phyloP scores from a whole-genome alignment of 2,113 vertebrate species.

The Cairina moschata region DNA sequence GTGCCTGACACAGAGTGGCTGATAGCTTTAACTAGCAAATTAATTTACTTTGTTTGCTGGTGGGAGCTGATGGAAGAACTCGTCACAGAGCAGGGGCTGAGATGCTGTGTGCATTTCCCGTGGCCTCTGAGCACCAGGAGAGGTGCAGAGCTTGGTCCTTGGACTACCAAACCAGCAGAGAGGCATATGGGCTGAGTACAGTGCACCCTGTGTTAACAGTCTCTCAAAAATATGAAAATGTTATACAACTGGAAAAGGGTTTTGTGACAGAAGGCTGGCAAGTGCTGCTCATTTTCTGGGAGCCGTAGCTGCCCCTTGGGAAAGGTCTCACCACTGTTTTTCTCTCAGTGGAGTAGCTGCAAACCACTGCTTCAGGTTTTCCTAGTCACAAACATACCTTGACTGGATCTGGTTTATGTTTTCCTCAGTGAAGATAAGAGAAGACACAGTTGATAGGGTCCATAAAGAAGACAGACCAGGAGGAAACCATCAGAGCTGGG shows the following conservation, averaged over 20 bases:
- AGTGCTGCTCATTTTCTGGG: background rate
- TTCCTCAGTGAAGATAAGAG: background rate
- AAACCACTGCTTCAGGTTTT: background rate
- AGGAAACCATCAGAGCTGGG: background rate
- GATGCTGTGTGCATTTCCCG: background rate
- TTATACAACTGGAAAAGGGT: background rate
- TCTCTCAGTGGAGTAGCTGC: background rate
- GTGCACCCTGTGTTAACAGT: background rate
- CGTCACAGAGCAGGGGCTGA: background rate
- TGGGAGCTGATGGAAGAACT: background rate
- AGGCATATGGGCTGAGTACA: background rate
- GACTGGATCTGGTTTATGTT: background rate
- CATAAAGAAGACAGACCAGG: background rate
- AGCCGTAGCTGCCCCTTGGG: fast-evolving
- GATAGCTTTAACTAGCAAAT: slow-evolving; percentile 1
- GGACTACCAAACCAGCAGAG: background rate
- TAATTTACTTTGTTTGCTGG: background rate
- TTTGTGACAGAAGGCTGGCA: background rate
- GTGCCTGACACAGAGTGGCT: background rate
- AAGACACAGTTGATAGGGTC: background rate
- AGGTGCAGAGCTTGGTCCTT: background rate
- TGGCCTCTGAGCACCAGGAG: background rate
- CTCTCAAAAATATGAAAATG: background rate
- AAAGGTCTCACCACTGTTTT: background rate
- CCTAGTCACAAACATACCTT: background rate